Percentiles rank a stretch among this genome's conserved stretches.
Evolutionary conservation across 2,113 vertebrate genomes (phyloP).

Genomic region (Boulengerochromis microlepis): DNA sequence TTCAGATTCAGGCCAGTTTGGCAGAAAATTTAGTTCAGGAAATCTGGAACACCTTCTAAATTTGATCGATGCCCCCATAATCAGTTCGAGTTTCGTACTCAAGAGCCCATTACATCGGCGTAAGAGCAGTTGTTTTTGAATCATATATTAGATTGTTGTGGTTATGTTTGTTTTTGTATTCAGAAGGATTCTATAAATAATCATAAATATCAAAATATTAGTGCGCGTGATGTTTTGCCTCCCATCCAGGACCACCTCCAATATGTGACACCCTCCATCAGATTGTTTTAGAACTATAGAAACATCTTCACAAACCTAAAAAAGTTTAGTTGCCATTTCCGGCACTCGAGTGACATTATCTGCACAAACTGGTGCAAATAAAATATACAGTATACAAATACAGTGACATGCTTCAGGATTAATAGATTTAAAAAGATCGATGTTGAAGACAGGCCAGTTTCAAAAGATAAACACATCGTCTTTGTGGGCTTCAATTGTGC

Average conservation of each 20-base stretch:
- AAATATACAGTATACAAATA: background rate
- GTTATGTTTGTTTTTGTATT: background rate
- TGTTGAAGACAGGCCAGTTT: background rate
- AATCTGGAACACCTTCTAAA: background rate
- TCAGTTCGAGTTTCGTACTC: accelerated
- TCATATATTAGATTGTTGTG: background rate
- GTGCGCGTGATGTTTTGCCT: background rate
- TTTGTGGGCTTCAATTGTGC: background rate
- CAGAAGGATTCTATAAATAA: background rate
- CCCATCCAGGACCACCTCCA: background rate
- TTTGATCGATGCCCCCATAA: background rate
- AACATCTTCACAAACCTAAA: background rate
- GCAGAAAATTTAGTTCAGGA: background rate
- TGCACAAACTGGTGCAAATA: background rate
- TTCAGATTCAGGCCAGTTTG: background rate
- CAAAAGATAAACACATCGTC: background rate
- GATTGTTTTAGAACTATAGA: background rate
- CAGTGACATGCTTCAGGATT: background rate
- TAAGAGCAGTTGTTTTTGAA: background rate
- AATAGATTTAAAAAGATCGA: background rate
- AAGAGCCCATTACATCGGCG: background rate
- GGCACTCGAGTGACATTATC: background rate
- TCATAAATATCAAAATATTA: background rate
- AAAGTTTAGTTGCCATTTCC: background rate
- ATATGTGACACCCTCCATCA: background rate